phyloP scores from a whole-genome alignment of 37 sponge, comb jelly and placozoan genomes.

The Diacarnus erythraeanus region DNA sequence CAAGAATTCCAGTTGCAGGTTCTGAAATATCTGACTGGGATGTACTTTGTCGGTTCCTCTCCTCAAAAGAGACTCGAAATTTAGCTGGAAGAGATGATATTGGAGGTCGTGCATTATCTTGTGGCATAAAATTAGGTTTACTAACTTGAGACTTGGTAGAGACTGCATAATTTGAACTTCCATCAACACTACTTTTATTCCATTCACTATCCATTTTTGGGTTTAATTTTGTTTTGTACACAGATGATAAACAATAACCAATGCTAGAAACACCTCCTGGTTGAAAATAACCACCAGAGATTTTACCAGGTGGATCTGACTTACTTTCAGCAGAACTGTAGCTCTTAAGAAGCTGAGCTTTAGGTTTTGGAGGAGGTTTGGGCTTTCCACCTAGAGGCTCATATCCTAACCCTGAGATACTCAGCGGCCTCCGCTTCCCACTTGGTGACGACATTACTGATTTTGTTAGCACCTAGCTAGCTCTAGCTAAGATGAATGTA shows the following conservation, averaged over 20 bases:
- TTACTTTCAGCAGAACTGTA: background rate
- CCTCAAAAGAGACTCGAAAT: conserved; percentile 18
- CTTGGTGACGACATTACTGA: background rate
- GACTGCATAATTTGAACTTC: background rate
- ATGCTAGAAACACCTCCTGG: background rate
- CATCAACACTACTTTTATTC: background rate
- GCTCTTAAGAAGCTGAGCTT: background rate
- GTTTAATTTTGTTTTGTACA: background rate
- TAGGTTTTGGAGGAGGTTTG: conserved; percentile 11
- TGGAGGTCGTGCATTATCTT: conserved; percentile 1
- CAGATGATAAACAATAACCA: conserved; percentile 16
- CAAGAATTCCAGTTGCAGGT: background rate
- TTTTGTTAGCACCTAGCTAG: background rate
- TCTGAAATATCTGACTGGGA: background rate
- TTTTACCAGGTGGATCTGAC: background rate
- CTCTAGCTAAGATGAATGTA: too few relatives aligned
- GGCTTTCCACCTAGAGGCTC: background rate
- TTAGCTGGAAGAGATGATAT: conserved; percentile 3
- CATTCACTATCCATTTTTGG: background rate
- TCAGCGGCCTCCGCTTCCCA: background rate
- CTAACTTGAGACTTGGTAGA: background rate
- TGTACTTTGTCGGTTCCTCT: conserved; percentile 4
- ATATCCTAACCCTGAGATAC: background rate
- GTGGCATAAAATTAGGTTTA: conserved; percentile 11
- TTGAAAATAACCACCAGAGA: conserved; percentile 2